Evolutionary conservation across 1,140 invertebrate species (phyloP), one percentile per base, ranked within the genome.

Genomic region (Bacillus rossius): DNA sequence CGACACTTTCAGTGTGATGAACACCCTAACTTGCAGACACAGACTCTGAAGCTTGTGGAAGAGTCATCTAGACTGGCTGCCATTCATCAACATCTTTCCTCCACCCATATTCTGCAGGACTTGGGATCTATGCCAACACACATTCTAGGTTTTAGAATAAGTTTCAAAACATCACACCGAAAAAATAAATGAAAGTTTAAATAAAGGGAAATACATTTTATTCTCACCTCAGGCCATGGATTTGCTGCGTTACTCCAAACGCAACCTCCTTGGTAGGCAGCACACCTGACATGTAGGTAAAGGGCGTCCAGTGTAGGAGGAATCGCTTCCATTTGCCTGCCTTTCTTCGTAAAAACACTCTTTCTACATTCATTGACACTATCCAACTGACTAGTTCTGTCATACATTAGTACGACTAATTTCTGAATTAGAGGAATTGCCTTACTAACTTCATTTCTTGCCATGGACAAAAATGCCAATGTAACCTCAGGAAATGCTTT

Each of bases 211-310:
- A 34, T 34, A 34, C 29, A 34, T 7, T 34, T 34, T 34, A 34
- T 34, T 34, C 29, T 34, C 29, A 34, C 29, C 29, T 53, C 8
- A 10, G 51, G 51, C 23, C 34, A n/a, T 34, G 10, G 51, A 53
- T 26, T 53, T 34, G 37, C 3, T 20, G 25, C 37, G 23, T 53
- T 23, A n/a, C 51, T 34, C 51, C 51, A 34, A 20, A 53, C 51
- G 41, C 17, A 29, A 29, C 51, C 23, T 38, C 51, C 51, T 38
- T 53, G 51, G 34, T 53, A 53, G 13, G 37, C 51, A 29, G 51
- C 51, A 26, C 51, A n/a, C 20, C 20, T 26, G 23, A 19, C 34
- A 34, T 53, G 51, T 34, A 29, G 51, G 13, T 20, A 23, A 53
- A 53, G 51, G 14, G 51, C 8, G n/a, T 23, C 8, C 23, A 29